These are phyloP conservation scores for Drosophila cognata DNA, from an alignment of 2,888 invertebrate species.

Conservation along the genomic window DNA sequence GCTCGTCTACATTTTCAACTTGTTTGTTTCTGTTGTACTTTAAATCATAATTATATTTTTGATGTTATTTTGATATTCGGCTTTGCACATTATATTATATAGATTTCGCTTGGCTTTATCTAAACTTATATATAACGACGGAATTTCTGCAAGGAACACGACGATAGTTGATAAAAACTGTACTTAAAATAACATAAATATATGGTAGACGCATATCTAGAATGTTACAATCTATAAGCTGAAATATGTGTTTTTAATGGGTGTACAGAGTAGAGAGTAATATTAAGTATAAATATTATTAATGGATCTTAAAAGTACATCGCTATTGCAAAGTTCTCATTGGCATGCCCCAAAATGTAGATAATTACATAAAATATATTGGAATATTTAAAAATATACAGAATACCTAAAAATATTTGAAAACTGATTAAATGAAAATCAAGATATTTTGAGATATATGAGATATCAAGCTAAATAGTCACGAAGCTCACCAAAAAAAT, in stretches of 20 bases:
- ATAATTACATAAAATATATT: neutral
- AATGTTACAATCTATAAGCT: slow-evolving; percentile 46
- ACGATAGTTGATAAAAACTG: slow-evolving; percentile 56
- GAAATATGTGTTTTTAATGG: slow-evolving; percentile 18
- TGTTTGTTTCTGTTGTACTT: slow-evolving; percentile 4
- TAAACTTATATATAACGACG: slow-evolving; percentile 78
- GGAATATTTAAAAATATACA: neutral
- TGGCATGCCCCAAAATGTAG: slow-evolving; percentile 16
- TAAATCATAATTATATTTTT: slow-evolving; percentile 23
- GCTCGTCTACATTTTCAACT: slow-evolving; percentile 60
- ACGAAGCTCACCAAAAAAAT: neutral
- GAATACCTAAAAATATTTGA: neutral
- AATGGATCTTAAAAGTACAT: slow-evolving; percentile 4
- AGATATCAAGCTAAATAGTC: neutral
- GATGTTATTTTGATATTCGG: slow-evolving; percentile 14
- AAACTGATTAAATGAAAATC: neutral
- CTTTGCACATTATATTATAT: slow-evolving; percentile 36
- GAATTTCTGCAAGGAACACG: slow-evolving; percentile 82
- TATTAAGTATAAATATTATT: slow-evolving; percentile 9
- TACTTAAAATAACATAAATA: slow-evolving; percentile 57
- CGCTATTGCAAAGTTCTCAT: slow-evolving; percentile 71
- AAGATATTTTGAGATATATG: neutral
- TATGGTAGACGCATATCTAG: slow-evolving; percentile 55
- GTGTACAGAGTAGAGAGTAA: neutral
- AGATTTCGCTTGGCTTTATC: slow-evolving; percentile 40